A percentile compares a stretch with the other conserved stretches of the same genome.
phyloP scores from a whole-genome alignment of 2,797 vertebrate genomes.

The Tragelaphus oryx region DNA sequence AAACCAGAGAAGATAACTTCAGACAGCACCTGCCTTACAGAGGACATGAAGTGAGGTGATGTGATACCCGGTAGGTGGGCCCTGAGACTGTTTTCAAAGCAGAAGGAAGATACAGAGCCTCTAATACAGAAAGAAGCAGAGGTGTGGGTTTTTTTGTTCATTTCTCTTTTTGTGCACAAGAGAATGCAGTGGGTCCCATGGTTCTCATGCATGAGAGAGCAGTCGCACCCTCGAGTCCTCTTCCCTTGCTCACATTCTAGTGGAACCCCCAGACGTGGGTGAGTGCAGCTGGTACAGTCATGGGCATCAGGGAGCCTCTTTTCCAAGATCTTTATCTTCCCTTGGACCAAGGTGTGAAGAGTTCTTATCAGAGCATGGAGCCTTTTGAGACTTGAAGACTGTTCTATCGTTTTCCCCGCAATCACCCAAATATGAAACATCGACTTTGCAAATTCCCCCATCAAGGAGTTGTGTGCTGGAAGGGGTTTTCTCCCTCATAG shows the following conservation, averaged over 20 bases:
- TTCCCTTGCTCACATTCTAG: background rate
- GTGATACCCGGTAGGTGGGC: background rate
- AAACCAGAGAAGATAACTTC: background rate
- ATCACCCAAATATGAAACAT: background rate
- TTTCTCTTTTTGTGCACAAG: background rate
- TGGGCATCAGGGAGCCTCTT: background rate
- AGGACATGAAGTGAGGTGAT: background rate
- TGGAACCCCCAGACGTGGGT: background rate
- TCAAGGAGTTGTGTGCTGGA: background rate
- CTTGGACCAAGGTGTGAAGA: background rate
- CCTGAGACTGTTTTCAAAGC: background rate
- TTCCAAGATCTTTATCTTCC: background rate
- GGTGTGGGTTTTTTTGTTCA: background rate
- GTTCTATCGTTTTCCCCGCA: fast-evolving
- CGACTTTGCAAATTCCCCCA: background rate
- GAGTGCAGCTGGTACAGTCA: background rate
- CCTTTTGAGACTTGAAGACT: background rate
- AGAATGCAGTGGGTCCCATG: fast-evolving
- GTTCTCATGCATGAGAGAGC: background rate
- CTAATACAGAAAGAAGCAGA: background rate
- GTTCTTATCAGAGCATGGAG: background rate
- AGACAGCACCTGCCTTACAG: background rate
- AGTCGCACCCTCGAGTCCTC: background rate
- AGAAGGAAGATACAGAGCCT: background rate
- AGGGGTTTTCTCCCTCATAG: background rate